These are phyloP conservation scores for Margaritifera margaritifera DNA, from an alignment of 2,888 invertebrate genomes.

Conservation along the genomic window DNA sequence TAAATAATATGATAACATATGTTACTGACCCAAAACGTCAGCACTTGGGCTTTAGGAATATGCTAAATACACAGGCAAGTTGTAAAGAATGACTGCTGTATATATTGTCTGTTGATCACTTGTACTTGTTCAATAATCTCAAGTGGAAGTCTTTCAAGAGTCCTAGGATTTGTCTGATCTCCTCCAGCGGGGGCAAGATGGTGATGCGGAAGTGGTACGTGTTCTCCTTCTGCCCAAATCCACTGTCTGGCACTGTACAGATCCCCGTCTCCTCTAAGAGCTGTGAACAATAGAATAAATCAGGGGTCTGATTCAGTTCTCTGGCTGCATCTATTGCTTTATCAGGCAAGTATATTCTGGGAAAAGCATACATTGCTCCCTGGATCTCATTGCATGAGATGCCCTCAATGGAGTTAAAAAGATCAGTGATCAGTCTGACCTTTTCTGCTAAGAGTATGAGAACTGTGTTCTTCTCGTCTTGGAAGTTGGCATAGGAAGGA, in stretches of 20 bases:
- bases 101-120: constrained; percentile 15
- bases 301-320: constrained; percentile 79
- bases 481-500: constrained; percentile 79
- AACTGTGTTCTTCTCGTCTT: constrained; percentile 81
- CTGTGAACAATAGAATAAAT: constrained; percentile 93
- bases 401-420: constrained; percentile 93
- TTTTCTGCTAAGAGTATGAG: constrained; percentile 84
- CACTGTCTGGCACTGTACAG: constrained; percentile 84
- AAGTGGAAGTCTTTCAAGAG: constrained; percentile 88
- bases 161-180: constrained; percentile 86
- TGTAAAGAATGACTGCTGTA: no score
- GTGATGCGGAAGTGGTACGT: constrained; percentile 97
- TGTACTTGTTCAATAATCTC: constrained; percentile 83
- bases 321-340: constrained; percentile 90
- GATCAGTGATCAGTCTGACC: constrained; percentile 87
- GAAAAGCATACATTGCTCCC: constrained; percentile 99
- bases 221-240: constrained; percentile 94
- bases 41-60: no score
- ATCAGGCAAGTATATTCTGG: constrained; percentile 85
- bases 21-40: no score
- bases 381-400: constrained; percentile 87
- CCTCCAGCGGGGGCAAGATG: constrained; percentile 90
- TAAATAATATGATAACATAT: no score
- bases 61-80: no score
- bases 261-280: constrained; percentile 91